Evolutionary conservation across 2,113 vertebrate genomes (phyloP), one percentile per base, ranked within the genome.

Genomic region (Stegostoma tigrinum): DNA sequence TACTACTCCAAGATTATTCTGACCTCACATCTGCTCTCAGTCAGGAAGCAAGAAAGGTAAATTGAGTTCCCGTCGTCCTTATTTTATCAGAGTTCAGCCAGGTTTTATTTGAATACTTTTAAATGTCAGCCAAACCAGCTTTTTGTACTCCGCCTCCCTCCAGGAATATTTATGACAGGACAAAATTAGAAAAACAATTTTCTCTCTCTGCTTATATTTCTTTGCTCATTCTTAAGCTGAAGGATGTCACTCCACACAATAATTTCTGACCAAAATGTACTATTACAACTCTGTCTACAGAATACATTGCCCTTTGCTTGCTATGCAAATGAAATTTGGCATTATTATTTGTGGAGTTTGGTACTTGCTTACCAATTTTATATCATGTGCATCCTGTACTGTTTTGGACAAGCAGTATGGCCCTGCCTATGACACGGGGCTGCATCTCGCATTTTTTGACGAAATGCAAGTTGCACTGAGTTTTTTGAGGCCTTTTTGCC

Each of bases 81-180:
- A 3, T n/a, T 55, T 89, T 90, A 30, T 64, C 0, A 30, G 52
- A 90, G 15, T 64, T 23, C n/a, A 93, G 19, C n/a, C 89, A 67
- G 55, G 15, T 93, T 66, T 93, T 61, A 66, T 93, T 93, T 66
- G 55, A 93, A 93, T 93, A 38, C 17, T 23, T 93, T 93, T 64
- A 67, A 67, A 67, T 93, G 89, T 66, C 89, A 93, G n/a, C 61
- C 89, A 93, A 93, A 93, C 55, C 61, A 66, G 66, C 38, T 93
- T 23, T 17, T 93, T 93, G 64, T 66, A 12, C 55, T 10, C 48
- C 48, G 45, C 48, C 55, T 10, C 55, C 55, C 55, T 12, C 55
- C n/a, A 66, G 89, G 61, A 12, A 23, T 21, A 23, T 93, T 93
- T 61, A 23, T n/a, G 34, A n/a, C 55, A 67, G 6, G 34, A 3